Evolutionary conservation across 2,888 invertebrate genomes (phyloP), one percentile per base, ranked within the genome.

Genomic region (Agrochola litura): DNA sequence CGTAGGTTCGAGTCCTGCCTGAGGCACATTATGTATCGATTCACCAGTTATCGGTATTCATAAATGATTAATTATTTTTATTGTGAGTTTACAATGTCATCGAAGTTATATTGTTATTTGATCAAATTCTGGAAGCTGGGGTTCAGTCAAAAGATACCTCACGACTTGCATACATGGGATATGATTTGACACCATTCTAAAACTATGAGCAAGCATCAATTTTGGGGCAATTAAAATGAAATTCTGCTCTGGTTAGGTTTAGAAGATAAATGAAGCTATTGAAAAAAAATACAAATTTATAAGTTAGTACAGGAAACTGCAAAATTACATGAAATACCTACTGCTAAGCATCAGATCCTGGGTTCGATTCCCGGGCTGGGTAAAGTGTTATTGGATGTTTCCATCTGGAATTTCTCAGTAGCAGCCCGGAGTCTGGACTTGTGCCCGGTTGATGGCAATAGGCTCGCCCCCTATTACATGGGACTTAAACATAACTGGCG

Each of bases 1-100:
- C 89, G 91, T 90, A 89, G 91, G 89, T 92, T 92, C 84, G 89
- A 90, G 80, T 88, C 89, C 89, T 87, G 94, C 94, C 93, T 90
- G 66, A 85, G 92, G 93, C 93, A 88, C 79, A 90, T 89, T 91
- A 90, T 90, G 83, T 90, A 90, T 86, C 77, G 83, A 64, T 75
- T 77, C 77, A 64, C 71, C 74, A 77, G 70, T 73, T 79, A 82
- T 77, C 69, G 43, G 69, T 75, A 83, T 90, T 77, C 85, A 86
- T 89, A 86, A 88, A 85, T 91, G 90, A 85, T 87, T 83, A 65
- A 72, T 77, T 86, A 68, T 71, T 70, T 65, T 73, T 67, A 74
- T 72, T 74, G 46, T 69, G 19, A 72, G 46, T 63, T 60, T 41
- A 65, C 49, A 74, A 56, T 86, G 84, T 76, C 84, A 68, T 74